These are phyloP conservation scores for Himalopsyche anomala DNA, from an alignment of 2,888 invertebrate genomes.

Conservation along the genomic window DNA sequence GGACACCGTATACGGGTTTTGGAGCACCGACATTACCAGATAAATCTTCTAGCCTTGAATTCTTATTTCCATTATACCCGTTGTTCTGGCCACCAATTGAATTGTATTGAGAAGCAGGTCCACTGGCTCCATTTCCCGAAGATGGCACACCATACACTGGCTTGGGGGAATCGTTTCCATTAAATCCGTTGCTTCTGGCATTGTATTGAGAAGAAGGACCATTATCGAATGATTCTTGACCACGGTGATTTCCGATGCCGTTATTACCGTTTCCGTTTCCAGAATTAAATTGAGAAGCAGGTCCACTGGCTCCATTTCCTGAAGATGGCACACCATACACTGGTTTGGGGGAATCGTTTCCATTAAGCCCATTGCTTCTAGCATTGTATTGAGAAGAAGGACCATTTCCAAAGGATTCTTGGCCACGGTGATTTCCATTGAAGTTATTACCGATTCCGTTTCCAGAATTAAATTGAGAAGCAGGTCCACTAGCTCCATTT, in stretches of 20 bases:
- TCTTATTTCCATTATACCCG: no score
- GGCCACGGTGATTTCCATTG: no score
- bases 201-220: background rate
- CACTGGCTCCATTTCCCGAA: background rate
- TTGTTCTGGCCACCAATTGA: background rate
- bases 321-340: no score
- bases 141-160: no score
- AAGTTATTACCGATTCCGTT: no score
- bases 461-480: background rate
- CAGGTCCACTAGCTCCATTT: background rate
- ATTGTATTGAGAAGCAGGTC: background rate
- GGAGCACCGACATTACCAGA: background rate
- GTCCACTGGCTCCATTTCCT: background rate
- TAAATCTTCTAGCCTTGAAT: no score
- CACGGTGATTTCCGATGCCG: no score
- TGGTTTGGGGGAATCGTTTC: no score
- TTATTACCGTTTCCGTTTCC: no score
- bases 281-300: background rate
- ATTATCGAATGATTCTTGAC: background rate
- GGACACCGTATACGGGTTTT: background rate
- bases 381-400: background rate
- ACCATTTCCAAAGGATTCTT: background rate
- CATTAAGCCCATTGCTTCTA: no score
- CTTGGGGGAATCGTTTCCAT: no score
- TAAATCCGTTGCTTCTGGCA: background rate